phyloP scores from a whole-genome alignment of 1,140 invertebrate species.

The Dreissena rostriformis region DNA sequence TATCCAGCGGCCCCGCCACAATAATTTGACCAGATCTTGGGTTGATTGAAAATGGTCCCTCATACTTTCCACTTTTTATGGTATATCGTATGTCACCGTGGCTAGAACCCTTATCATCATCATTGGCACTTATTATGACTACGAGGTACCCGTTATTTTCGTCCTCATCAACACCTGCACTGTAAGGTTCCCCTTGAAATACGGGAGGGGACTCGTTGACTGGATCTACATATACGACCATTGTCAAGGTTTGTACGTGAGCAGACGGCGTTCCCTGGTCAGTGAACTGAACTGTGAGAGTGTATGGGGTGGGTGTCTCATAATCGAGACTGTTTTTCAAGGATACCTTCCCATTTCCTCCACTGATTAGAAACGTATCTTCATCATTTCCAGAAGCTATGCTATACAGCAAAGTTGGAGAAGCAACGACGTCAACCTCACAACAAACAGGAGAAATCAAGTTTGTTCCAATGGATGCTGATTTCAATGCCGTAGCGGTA shows the following conservation, averaged over 20 bases:
- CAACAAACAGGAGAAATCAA: conserved; percentile 28
- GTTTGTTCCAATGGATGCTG: conserved; percentile 35
- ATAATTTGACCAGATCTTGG: conserved; percentile 54
- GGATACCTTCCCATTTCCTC: conserved; percentile 39
- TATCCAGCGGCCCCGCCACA: conserved; percentile 47
- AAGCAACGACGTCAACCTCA: conserved; percentile 40
- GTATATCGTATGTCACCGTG: conserved; percentile 61
- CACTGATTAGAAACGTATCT: conserved; percentile 50
- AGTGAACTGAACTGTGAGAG: conserved; percentile 33
- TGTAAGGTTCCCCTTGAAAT: conserved; percentile 55
- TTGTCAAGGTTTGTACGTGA: conserved; percentile 30
- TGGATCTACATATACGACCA: conserved; percentile 52
- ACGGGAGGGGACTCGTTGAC: conserved; percentile 61
- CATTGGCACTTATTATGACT: conserved; percentile 58
- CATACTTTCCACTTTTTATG: conserved; percentile 57
- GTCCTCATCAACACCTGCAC: conserved; percentile 44
- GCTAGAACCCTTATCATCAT: conserved; percentile 59
- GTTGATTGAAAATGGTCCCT: conserved; percentile 60
- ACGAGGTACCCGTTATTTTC: conserved; percentile 28
- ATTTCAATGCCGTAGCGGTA: conserved; percentile 65
- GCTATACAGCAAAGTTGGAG: conserved; percentile 41
- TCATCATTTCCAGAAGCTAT: conserved; percentile 57
- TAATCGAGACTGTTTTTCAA: conserved; percentile 50
- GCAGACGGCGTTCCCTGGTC: conserved; percentile 43
- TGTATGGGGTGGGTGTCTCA: conserved; percentile 53